These are phyloP conservation scores for Drosophila jambulina DNA, from an alignment of 1,140 invertebrate genomes.

Conservation along the genomic window DNA sequence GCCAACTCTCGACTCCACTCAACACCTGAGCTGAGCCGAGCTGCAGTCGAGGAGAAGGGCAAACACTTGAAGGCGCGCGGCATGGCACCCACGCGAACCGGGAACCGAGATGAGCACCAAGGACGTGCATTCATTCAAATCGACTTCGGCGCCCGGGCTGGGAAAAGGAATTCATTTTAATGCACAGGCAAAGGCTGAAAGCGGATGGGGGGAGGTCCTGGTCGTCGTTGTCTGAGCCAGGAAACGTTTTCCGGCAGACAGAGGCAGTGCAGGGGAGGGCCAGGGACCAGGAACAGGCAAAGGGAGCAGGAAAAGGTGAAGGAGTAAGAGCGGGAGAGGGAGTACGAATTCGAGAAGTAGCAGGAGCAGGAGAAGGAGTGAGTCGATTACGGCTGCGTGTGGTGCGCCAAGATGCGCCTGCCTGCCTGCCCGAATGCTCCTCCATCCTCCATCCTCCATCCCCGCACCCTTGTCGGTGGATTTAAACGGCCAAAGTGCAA, in stretches of 20 bases:
- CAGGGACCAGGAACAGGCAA: neutral
- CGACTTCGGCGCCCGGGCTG: conserved; percentile 37
- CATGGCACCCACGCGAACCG: conserved; percentile 8
- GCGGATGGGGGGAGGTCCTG: neutral
- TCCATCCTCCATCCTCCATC: neutral
- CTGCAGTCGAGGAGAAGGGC: conserved; percentile 41
- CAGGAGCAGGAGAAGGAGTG: conserved; percentile 2
- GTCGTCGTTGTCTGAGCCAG: conserved; percentile 34
- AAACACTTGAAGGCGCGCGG: conserved; percentile 74
- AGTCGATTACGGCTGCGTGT: conserved; percentile 70
- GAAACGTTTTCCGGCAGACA: conserved; percentile 58
- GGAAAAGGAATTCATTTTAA: conserved; percentile 80
- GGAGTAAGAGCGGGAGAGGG: neutral
- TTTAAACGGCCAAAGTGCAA: conserved; percentile 76
- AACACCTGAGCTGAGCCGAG: conserved; percentile 64
- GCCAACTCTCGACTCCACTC: conserved; percentile 67
- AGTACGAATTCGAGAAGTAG: neutral
- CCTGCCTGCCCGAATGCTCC: conserved; percentile 49
- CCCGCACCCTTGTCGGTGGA: conserved; percentile 28
- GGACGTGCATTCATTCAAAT: conserved; percentile 81
- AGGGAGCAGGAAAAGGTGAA: neutral
- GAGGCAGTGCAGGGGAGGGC: neutral
- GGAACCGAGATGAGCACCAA: conserved; percentile 29
- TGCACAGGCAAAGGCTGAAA: conserved; percentile 49
- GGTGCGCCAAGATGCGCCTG: conserved; percentile 74